Base-by-base conservation (phyloP, 2,797 vertebrate species). In the Hafferia zeledoni region DNA sequence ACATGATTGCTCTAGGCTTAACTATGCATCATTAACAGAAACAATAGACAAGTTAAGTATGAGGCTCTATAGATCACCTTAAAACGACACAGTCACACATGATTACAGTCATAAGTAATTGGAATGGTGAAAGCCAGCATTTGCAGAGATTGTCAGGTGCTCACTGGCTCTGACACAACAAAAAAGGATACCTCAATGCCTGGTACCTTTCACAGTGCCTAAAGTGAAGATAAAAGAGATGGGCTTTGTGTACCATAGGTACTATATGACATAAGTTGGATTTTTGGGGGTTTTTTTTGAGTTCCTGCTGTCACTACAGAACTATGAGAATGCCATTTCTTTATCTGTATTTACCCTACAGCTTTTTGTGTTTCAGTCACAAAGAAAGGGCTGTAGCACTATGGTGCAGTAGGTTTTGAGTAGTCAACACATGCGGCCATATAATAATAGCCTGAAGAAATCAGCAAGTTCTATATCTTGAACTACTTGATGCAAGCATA, bases 11-110 rank as follows among this genome's bases (percentile, higher is more conserved):
- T 95, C 81, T 86, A 72, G 93, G 94, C 93, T 95, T 96, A 95
- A 97, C 93, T 83, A 95, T 84, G 70, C 59, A 86, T 83, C 94
- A 93, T 96, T 97, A 96, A 79, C 44, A 92, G 78, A 89, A 97
- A 96, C 80, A 94, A 94, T 86, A 93, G 20, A 90, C 84, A 68
- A 94, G 83, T 83, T 77, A 84, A 83, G 37, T 55, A 85, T 4
- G 23, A 95, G 72, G 75, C 44, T 87, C 71, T 77, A 92, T 78
- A 88, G 76, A 95, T 91, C 94, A 95, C 74, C 87, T 90, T 74
- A 94, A 96, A 97, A 90, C 0, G 27, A 87, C 53, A 25, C 47
- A 92, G 87, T 84, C 90, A 89, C 71, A 59, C 17, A 10, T 68
- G 85, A 83, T 89, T 91, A 90, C 24, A 52, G 72, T 46, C 69